These are phyloP conservation scores for Strongylocentrotus purpuratus DNA, from an alignment of 35 echinoderm and acorn worm genomes.

Conservation along the genomic window DNA sequence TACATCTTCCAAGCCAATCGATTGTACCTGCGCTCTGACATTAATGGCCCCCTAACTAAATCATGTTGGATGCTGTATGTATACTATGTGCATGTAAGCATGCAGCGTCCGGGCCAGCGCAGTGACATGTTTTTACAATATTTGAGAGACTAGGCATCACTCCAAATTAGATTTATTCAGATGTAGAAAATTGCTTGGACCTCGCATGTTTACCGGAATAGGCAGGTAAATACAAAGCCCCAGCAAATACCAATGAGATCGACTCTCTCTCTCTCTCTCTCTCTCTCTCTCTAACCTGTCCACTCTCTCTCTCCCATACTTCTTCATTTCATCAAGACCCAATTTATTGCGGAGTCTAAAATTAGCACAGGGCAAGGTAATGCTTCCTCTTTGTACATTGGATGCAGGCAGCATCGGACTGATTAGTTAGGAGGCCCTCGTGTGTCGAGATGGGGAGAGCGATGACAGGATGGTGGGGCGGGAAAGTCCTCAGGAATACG, in stretches of 20 bases:
- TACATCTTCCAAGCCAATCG: not conserved
- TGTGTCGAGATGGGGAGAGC: not conserved
- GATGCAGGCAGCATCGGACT: not conserved
- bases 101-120: not conserved
- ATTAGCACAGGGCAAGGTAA: constrained; percentile 8
- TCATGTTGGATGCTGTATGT: not conserved
- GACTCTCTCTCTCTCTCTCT: not conserved
- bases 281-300: not conserved
- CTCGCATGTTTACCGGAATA: constrained; percentile 5
- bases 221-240: constrained; percentile 9
- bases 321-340: constrained; percentile 37
- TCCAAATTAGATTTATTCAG: constrained; percentile 13
- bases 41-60: not conserved
- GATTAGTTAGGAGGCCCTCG: constrained; percentile 39
- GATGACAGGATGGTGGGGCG: not conserved
- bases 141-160: constrained; percentile 16
- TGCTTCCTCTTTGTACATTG: not conserved
- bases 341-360: constrained; percentile 42
- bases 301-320: not conserved
- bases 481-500: not conserved
- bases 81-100: constrained; percentile 11
- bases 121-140: constrained; percentile 19
- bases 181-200: constrained; percentile 1
- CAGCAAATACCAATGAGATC: not conserved
- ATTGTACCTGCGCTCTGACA: not conserved